Evolutionary conservation across 2,797 vertebrate genomes (phyloP).

Genomic region (Lates japonicus): DNA sequence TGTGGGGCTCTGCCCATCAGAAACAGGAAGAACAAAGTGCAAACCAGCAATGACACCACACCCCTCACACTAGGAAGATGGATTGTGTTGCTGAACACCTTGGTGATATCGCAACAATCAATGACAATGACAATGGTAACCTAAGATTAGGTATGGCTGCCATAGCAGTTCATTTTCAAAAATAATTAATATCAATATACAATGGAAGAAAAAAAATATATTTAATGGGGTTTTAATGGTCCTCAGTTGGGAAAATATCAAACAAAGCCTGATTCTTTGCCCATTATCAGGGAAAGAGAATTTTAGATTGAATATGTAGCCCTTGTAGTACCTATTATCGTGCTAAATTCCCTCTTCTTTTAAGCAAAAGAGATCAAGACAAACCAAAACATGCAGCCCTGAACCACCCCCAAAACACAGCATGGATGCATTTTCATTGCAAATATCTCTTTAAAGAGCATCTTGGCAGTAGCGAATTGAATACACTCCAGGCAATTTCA

Average conservation of each 20-base stretch:
- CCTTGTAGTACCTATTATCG: not conserved
- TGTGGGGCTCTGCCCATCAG: constrained; percentile 77
- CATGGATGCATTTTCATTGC: constrained; percentile 35
- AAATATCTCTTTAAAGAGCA: constrained; percentile 62
- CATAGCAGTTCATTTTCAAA: not conserved
- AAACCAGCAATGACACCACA: constrained; percentile 77
- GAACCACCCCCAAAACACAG: constrained; percentile 27
- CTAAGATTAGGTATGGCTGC: not conserved
- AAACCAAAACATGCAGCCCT: constrained; percentile 29
- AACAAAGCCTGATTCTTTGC: not conserved
- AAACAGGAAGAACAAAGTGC: constrained; percentile 86
- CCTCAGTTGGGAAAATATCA: not conserved
- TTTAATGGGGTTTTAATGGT: not conserved
- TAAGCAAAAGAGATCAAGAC: constrained; percentile 14
- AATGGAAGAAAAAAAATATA: not conserved
- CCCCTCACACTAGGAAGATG: constrained; percentile 71
- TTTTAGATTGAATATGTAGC: constrained; percentile 12
- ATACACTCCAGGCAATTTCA: constrained; percentile 67
- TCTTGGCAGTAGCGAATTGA: constrained; percentile 54
- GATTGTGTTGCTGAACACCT: constrained; percentile 66
- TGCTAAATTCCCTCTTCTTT: constrained; percentile 8
- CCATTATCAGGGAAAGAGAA: not conserved
- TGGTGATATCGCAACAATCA: constrained; percentile 30
- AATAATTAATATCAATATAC: not conserved
- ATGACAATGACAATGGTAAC: not conserved